Evolutionary conservation across 2,888 invertebrate genomes (phyloP), one percentile per base, ranked within the genome.

Genomic region (Zonitis immaculata): DNA sequence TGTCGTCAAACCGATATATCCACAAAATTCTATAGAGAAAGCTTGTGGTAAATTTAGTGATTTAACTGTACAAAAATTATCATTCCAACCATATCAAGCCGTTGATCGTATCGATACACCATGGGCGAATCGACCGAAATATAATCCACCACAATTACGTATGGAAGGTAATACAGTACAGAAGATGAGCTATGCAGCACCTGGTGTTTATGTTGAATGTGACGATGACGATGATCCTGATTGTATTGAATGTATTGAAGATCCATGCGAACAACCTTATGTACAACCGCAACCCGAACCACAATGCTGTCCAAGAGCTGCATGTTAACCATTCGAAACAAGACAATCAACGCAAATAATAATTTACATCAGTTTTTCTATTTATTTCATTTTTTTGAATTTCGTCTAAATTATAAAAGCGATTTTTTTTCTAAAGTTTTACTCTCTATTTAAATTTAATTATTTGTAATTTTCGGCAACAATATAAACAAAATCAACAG

Each of bases 91-190:
- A 0, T 75, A 77, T 67, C 70, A 77, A 59, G 70, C 70, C 0
- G 66, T 65, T 14, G 70, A 71, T 27, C 73, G 72, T 1, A 67
- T 73, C 14, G 74, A 75, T 16, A 76, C 71, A 66, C 76, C 78
- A 1, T 79, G 78, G 77, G 75, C 75, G 7, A 64, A 66, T 11
- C 76, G 71, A 51, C 66, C 65, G 0, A 69, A 69, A 52, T 80
- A 77, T 52, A 68, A 68, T 49, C 78, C 76, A 45, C 74, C 78
- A 1, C 69, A 69, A 18, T 59, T 75, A 14, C 72, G 77, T 20
- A 74, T 80, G 74, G 73, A 85, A 54, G 79, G 79, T 53, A 79
- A 82, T 9, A 86, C 86, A 0, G 75, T 84, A 0, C 84, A 86
- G 64, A 78, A 78, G 42, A 76, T 82, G 43, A 85, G 84, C 61